A percentile compares a stretch with the other conserved stretches of the same genome.
Conservation (phyloP, 2,113 vertebrate genomes). For the Odocoileus hemionus region DNA sequence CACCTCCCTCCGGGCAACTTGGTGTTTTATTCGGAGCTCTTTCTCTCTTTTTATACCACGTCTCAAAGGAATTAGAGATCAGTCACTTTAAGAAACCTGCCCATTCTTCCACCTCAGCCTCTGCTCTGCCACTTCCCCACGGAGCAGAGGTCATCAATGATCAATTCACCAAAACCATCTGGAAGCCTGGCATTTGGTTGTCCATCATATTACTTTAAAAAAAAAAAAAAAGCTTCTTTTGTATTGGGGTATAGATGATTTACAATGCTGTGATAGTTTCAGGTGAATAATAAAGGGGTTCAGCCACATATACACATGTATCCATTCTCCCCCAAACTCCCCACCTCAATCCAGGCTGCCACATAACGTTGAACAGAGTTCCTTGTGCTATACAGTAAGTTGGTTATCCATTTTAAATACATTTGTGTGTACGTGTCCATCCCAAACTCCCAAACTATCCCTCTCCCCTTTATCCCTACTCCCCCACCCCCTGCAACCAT, state of each 20-base stretch:
- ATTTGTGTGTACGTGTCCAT: neutral
- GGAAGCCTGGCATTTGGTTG: neutral
- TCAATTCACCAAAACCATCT: accelerated
- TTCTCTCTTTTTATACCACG: neutral
- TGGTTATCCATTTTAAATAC: neutral
- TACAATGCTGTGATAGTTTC: neutral
- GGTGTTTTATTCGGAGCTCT: neutral
- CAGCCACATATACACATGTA: neutral
- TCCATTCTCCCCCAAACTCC: neutral
- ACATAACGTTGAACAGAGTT: neutral
- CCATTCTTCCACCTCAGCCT: neutral
- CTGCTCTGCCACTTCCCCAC: neutral
- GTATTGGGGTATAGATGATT: neutral
- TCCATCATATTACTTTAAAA: neutral
- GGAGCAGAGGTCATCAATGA: neutral
- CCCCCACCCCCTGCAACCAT: accelerated
- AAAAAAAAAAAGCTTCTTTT: neutral
- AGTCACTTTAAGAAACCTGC: neutral
- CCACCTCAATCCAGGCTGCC: neutral
- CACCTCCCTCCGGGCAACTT: neutral
- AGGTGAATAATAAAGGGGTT: neutral
- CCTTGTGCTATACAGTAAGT: neutral
- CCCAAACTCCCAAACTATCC: neutral
- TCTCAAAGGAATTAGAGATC: neutral
- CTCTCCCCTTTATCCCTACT: neutral